Evolutionary conservation across 1,140 invertebrate genomes (phyloP), one percentile per base, ranked within the genome.

Genomic region (Hirudo medicinalis): DNA sequence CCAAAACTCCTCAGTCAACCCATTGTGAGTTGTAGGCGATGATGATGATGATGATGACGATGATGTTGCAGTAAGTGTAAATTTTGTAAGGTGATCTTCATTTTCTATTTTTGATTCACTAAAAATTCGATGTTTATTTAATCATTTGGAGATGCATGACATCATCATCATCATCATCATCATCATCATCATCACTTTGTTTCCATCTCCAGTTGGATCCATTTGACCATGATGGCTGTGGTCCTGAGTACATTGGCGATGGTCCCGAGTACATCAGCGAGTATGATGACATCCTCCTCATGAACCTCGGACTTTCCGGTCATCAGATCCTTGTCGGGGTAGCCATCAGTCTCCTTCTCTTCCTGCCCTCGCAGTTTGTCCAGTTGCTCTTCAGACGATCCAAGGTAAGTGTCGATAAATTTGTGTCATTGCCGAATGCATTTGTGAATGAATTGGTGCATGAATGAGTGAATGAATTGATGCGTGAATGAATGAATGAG

Each of bases 301-400:
- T 75, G 74, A 54, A 54, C 49, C 17, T 36, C 20, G 22, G 54
- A 22, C 27, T 19, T n/a, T 80, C 80, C 0, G 78, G 77, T 76
- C 75, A 74, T 9, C 76, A 76, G 63, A 71, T 82, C 11, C 72
- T 76, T 22, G 76, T 81, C 25, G 81, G 80, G 17, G 74, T 76
- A 19, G 73, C 78, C 36, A 77, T 75, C 55, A 78, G 77, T 73
- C 70, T 75, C 1, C 72, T 78, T 36, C 74, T 78, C 27, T 71
- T 81, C 25, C 81, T 80, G 5, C 54, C 78, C 19, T 77, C 78
- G 71, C 67, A 79, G 3, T 70, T 80, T 11, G 57, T 81, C 20
- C 74, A 76, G 25, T 74, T 80, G 54, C 72, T 81, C 3, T 82
- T 81, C 75, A 71, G 80, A 67, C 72, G 79, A 43, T 80, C 78